Percentiles rank a stretch among this genome's conserved stretches.
Conservation (phyloP, 2,797 vertebrate species). For the Helicolenus hilgendorfi region DNA sequence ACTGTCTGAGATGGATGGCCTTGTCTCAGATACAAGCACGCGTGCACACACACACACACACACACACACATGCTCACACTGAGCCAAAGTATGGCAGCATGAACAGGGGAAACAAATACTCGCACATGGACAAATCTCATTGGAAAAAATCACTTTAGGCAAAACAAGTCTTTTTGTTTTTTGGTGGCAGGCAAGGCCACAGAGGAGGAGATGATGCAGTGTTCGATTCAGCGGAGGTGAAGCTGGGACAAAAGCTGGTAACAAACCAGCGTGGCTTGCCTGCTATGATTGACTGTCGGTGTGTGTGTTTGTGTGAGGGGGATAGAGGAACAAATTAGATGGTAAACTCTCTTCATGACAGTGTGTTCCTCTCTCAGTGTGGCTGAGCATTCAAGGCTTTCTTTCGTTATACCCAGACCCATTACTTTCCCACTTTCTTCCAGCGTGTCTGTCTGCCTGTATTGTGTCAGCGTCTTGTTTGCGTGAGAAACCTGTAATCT, state of each 20-base stretch:
- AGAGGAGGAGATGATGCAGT: background rate
- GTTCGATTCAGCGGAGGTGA: conserved; percentile 25
- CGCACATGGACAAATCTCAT: background rate
- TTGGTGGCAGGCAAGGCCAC: background rate
- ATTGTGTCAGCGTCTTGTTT: conserved; percentile 44
- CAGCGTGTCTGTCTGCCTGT: conserved; percentile 16
- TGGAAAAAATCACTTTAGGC: conserved; percentile 40
- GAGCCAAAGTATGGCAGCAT: background rate
- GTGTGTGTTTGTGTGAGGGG: background rate
- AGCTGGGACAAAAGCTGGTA: background rate
- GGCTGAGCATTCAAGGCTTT: conserved; percentile 17
- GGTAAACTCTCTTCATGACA: background rate
- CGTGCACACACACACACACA: background rate
- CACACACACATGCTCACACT: background rate
- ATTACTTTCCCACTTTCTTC: conserved; percentile 23
- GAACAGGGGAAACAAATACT: conserved; percentile 19
- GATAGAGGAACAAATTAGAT: conserved; percentile 24
- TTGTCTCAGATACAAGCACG: conserved; percentile 46
- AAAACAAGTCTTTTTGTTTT: conserved; percentile 9
- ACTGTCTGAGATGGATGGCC: conserved; percentile 72
- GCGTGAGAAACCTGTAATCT: conserved; percentile 58
- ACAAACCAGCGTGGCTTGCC: conserved; percentile 2
- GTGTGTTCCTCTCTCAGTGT: conserved; percentile 6
- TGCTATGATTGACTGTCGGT: conserved; percentile 9
- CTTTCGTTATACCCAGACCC: background rate